Conservation (phyloP, 1,140 invertebrate genomes). For the silkworm (Bombyx mori) region ASM3026992v2 NC_085119.1:6827001-6827500, state of each 20-base stretch:
- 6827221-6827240: constrained; percentile 53
- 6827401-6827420: constrained; percentile 4
- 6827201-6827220: constrained; percentile 61
- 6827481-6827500: constrained; percentile 25
- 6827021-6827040: too few species aligned
- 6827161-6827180: constrained; percentile 48
- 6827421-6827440: background rate
- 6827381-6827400: constrained; percentile 35
- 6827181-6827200: constrained; percentile 60
- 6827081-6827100: background rate
- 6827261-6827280: constrained; percentile 38
- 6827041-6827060: too few species aligned
- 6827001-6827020: too few species aligned
- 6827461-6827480: constrained; percentile 30
- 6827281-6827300: constrained; percentile 36
- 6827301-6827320: constrained; percentile 18
- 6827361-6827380: constrained; percentile 25
- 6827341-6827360: constrained; percentile 9
- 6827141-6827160: constrained; percentile 13
- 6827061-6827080: too few species aligned
- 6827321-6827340: constrained; percentile 14
- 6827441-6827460: constrained; percentile 13
- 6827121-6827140: too few species aligned
- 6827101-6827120: background rate
- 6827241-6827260: constrained; percentile 56